Base-by-base conservation (phyloP, 2,797 vertebrate species). In the Danio choprae region DNA sequence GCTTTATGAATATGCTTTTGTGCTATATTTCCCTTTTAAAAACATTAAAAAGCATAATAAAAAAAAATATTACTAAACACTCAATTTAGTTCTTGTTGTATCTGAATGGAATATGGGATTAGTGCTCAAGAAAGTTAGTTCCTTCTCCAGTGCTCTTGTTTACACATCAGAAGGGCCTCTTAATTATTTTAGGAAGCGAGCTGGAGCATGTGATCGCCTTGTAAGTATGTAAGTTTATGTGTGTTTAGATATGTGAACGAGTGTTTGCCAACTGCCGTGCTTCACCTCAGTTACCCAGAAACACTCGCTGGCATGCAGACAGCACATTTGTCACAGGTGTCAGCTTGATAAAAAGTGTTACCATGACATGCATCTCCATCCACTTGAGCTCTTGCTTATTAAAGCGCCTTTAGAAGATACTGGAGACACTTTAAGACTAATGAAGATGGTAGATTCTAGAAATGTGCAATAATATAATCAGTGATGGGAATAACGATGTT, bases 121-220 rank as follows among this genome's bases (percentile, higher is more conserved):
- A 50, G 48, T 29, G 38, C 38, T 55, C 15, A 44, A 13, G 20
- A 65, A 16, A 22, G 10, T 29, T 29, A n/a, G 18, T 48, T 50
- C 65, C 59, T 64, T 71, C 69, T 40, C 20, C 11, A 46, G 40
- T 50, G 50, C 53, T 29, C 6, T 63, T 41, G 38, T 41, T 43
- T 69, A 77, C 22, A 48, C 36, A 82, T 72, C 67, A 67, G 62
- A 79, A 86, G 81, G 81, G 84, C 69, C 74, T 85, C 84, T 87
- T 88, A 88, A 90, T 89, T 88, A 87, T 85, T 77, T 85, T 81
- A 85, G 87, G 85, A 88, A 84, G 64, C 38, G 20, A 70, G 71
- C 81, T 83, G 80, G 80, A 74, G 29, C 29, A 1, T 60, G 70
- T 65, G 64, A 63, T 64, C 76, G 7, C 36, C 44, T 75, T 41